Percentiles rank a stretch among this genome's conserved stretches.
These are phyloP conservation scores for Nyctibius grandis DNA, from an alignment of 2,797 vertebrate genomes.

Conservation along the genomic window DNA sequence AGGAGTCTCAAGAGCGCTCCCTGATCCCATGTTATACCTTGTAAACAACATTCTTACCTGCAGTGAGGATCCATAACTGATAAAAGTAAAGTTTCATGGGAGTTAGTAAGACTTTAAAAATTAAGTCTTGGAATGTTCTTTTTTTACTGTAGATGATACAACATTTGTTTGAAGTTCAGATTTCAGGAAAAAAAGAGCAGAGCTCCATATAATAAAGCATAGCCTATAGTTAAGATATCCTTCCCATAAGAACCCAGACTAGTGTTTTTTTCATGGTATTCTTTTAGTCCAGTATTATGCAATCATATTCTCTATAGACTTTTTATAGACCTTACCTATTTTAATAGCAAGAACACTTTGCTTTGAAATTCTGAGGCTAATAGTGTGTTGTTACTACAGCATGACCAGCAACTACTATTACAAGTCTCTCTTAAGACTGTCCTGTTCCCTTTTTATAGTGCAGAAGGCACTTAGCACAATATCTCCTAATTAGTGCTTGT, in stretches of 20 bases:
- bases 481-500: not conserved
- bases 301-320: rapidly evolving
- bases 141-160: not conserved
- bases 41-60: not conserved
- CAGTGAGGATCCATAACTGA: too few species aligned
- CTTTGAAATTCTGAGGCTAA: not conserved
- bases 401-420: not conserved
- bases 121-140: not conserved
- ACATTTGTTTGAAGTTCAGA: not conserved
- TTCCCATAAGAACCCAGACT: rapidly evolving
- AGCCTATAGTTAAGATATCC: rapidly evolving
- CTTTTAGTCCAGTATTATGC: not conserved
- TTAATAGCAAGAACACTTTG: not conserved
- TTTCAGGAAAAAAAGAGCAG: not conserved
- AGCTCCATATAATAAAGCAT: not conserved
- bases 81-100: not conserved
- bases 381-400: rapidly evolving
- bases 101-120: not conserved
- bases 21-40: not conserved
- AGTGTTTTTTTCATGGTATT: not conserved
- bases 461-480: not conserved
- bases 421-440: not conserved
- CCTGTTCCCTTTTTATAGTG: not conserved
- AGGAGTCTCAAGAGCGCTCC: not conserved
- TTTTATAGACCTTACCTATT: not conserved